These are phyloP conservation scores for Drosophila hawaiiensis DNA, from an alignment of 2,888 invertebrate genomes.

Conservation along the genomic window DNA sequence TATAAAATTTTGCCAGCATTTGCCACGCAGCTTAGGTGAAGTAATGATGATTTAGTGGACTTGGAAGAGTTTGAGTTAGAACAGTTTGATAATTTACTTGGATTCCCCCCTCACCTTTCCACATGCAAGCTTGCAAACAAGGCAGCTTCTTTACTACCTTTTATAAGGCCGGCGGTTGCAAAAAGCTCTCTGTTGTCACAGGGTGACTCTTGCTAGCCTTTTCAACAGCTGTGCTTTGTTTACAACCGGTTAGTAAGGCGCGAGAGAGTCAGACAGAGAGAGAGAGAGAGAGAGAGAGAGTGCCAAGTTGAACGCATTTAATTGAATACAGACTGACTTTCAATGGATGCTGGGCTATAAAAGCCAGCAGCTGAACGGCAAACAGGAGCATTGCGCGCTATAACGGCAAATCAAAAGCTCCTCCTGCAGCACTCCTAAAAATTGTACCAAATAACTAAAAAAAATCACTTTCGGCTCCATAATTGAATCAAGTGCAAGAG, in stretches of 20 bases:
- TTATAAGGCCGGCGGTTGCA: not conserved
- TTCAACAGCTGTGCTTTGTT: conserved; percentile 70
- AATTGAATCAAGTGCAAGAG: conserved; percentile 45
- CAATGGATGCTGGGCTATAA: conserved; percentile 59
- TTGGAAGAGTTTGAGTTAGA: not conserved
- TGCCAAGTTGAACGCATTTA: conserved; percentile 18
- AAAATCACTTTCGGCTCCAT: not conserved
- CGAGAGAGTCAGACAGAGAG: conserved; percentile 4
- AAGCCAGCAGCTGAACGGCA: conserved; percentile 29
- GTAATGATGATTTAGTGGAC: not conserved
- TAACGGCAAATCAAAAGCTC: conserved; percentile 8
- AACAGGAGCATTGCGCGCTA: conserved; percentile 20
- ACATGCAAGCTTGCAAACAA: not conserved
- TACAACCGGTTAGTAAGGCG: conserved; percentile 54
- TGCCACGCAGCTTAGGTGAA: not conserved
- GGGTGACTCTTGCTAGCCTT: conserved; percentile 15
- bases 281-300: conserved; percentile 4
- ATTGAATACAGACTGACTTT: conserved; percentile 12
- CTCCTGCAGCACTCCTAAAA: not conserved
- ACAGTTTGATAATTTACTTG: not conserved
- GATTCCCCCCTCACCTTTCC: not conserved
- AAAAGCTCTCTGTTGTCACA: conserved; percentile 21
- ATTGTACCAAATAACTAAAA: not conserved
- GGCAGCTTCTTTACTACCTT: not conserved
- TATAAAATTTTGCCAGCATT: not conserved